These are phyloP conservation scores for Harpalus rubripes DNA, from an alignment of 2,888 invertebrate genomes.

Conservation along the genomic window DNA sequence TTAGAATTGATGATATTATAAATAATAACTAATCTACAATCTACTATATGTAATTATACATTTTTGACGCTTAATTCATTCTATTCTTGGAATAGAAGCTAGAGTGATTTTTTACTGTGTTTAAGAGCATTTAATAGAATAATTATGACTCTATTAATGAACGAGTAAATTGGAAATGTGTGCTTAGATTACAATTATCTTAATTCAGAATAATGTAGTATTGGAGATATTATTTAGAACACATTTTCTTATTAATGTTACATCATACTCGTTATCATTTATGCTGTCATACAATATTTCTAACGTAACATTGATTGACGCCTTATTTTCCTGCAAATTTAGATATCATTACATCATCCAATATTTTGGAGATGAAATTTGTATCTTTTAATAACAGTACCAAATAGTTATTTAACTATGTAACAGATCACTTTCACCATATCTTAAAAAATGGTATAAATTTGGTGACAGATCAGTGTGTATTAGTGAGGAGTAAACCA, in stretches of 20 bases:
- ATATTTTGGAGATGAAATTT: too few species aligned
- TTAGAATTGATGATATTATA: conserved; percentile 60
- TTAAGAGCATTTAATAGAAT: conserved; percentile 38
- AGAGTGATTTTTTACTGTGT: conserved; percentile 10
- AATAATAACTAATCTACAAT: conserved; percentile 45
- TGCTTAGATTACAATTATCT: conserved; percentile 32
- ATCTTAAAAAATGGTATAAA: too few species aligned
- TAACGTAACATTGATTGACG: too few species aligned
- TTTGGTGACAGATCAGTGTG: too few species aligned
- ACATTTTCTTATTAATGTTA: neutral
- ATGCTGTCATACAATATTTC: too few species aligned
- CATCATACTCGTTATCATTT: too few species aligned
- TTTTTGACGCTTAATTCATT: conserved; percentile 49
- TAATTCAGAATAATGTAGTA: conserved; percentile 38
- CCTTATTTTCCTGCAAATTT: too few species aligned
- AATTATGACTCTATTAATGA: conserved; percentile 40
- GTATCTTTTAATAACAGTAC: too few species aligned
- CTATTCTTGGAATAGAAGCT: neutral
- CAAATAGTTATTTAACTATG: too few species aligned
- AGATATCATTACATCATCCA: too few species aligned
- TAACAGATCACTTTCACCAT: too few species aligned
- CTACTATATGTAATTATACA: conserved; percentile 50
- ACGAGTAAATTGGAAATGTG: conserved; percentile 16
- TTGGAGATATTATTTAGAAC: neutral
- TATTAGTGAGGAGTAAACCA: too few species aligned